A percentile compares a stretch with the other conserved stretches of the same genome.
These are phyloP conservation scores for Ylistrum balloti DNA, from an alignment of 1,140 invertebrate species.

Conservation along the genomic window DNA sequence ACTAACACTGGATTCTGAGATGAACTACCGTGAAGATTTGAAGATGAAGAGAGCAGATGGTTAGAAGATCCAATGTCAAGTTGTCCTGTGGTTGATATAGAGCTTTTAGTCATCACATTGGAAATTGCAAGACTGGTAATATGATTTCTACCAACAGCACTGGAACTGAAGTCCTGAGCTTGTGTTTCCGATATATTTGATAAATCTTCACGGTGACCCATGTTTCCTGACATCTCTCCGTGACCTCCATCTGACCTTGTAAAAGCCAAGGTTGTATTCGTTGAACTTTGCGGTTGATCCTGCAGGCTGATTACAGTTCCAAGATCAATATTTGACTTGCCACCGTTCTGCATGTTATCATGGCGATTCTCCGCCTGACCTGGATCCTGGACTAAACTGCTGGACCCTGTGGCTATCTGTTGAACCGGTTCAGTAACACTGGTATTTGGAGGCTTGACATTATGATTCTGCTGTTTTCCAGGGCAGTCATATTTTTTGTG, in stretches of 20 bases:
- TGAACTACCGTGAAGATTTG: not conserved
- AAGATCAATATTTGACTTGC: not conserved
- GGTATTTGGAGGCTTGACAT: slow-evolving; percentile 81
- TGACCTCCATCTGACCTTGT: slow-evolving; percentile 30
- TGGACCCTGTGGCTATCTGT: not conserved
- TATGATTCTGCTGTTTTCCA: slow-evolving; percentile 54
- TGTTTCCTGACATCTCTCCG: not conserved
- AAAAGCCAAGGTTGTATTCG: not conserved
- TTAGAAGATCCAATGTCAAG: slow-evolving; percentile 3
- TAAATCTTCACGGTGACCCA: not conserved
- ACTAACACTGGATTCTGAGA: not conserved
- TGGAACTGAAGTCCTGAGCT: not conserved
- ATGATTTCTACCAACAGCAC: not conserved
- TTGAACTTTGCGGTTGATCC: not conserved
- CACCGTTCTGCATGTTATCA: not conserved
- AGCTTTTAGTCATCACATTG: not conserved
- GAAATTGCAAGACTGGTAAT: not conserved
- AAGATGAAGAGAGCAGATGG: not conserved
- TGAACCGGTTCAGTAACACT: not conserved
- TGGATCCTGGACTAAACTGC: not conserved
- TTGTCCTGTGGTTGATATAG: not conserved
- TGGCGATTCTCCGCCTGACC: not conserved
- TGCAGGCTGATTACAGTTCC: not conserved
- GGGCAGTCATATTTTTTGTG: slow-evolving; percentile 89
- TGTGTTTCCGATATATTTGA: not conserved